Conservation (phyloP, 2,113 vertebrate genomes). For the Mus musculus region DNA sequence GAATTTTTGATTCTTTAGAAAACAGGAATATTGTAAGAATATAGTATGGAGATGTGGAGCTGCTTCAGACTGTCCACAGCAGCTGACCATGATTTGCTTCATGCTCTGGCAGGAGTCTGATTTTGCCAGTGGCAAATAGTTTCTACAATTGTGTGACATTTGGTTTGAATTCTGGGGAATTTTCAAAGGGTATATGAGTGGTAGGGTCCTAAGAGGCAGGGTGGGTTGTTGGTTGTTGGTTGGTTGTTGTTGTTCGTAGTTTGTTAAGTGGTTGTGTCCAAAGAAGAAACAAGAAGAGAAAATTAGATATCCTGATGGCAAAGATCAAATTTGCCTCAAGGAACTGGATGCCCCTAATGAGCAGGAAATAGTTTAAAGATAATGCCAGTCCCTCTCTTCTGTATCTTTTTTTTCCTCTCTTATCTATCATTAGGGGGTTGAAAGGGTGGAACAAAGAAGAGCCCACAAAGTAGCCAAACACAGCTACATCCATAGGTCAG, state of each 20-base stretch:
- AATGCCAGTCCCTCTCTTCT: not conserved
- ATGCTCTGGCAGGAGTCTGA: not conserved
- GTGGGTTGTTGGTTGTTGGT: not conserved
- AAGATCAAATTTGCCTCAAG: not conserved
- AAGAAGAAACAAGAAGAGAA: not conserved
- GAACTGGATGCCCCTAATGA: not conserved
- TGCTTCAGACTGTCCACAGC: not conserved
- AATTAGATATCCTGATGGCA: not conserved
- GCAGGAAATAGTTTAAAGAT: not conserved
- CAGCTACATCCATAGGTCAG: not conserved
- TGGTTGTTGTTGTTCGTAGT: not conserved
- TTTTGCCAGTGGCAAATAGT: not conserved
- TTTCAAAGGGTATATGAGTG: not conserved
- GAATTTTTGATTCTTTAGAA: not conserved
- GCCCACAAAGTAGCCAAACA: not conserved
- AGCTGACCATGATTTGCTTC: not conserved
- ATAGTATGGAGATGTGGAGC: not conserved
- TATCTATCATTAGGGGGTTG: not conserved
- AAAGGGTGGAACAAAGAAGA: not conserved
- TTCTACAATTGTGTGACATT: not conserved
- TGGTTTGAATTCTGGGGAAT: not conserved
- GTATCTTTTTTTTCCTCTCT: not conserved
- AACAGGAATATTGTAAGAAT: not conserved
- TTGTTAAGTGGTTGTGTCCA: not conserved
- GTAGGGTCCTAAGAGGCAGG: not conserved